Percentiles rank a stretch among this genome's conserved stretches.
phyloP scores from a whole-genome alignment of 1,140 invertebrate species.

The Leptopilina clavipes region DNA sequence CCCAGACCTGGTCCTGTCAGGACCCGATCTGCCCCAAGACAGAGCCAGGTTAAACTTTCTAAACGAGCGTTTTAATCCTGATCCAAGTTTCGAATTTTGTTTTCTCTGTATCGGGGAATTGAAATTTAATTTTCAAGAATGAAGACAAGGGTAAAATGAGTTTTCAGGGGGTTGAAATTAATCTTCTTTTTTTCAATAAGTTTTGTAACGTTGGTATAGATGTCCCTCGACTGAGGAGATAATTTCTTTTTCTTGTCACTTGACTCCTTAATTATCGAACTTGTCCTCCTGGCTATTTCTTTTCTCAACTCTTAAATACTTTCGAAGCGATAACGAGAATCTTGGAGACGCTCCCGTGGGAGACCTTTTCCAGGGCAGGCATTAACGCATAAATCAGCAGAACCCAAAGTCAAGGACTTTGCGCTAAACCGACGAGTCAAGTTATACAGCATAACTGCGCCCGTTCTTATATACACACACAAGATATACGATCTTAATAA shows the following conservation, averaged over 20 bases:
- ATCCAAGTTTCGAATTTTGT: no score
- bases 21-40: no score
- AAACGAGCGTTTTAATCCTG: no score
- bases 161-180: background rate
- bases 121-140: no score
- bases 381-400: constrained; percentile 26
- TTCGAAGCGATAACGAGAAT: constrained; percentile 25
- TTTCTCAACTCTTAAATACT: constrained; percentile 28
- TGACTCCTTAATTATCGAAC: constrained; percentile 30
- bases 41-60: no score
- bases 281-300: constrained; percentile 17
- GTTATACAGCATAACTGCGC: constrained; percentile 4
- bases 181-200: background rate
- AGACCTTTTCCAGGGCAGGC: background rate
- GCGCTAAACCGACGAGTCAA: background rate
- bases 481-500: constrained; percentile 21
- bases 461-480: background rate
- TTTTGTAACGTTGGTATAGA: background rate
- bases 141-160: no score
- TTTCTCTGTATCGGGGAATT: no score
- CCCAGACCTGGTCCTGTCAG: no score
- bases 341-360: background rate
- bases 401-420: constrained; percentile 31
- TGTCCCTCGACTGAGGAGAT: background rate
- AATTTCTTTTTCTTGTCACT: constrained; percentile 15